A percentile compares a stretch with the other conserved stretches of the same genome.
Conservation (phyloP, 2,113 vertebrate species). For the Pipa parva region DNA sequence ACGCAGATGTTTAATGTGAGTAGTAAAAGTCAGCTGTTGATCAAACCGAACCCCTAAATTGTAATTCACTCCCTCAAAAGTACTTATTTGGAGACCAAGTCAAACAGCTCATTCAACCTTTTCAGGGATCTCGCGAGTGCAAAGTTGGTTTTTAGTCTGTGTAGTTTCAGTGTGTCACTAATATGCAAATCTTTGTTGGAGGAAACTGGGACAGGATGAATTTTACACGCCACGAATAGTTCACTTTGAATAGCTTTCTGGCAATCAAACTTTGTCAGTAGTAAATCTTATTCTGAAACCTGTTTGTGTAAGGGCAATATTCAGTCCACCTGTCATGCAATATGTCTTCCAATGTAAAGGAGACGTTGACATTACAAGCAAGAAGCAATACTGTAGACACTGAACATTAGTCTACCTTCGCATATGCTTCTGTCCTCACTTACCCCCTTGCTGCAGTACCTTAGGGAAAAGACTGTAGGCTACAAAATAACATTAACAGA, state of each 20-base stretch:
- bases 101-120: too few species aligned
- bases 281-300: conserved; percentile 4
- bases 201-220: neutral
- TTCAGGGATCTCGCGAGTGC: too few species aligned
- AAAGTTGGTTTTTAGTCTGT: too few species aligned
- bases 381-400: neutral
- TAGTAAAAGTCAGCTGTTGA: too few species aligned
- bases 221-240: conserved; percentile 8
- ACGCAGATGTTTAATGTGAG: too few species aligned
- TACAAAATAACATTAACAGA: neutral
- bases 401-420: neutral
- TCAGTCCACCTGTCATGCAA: conserved; percentile 6
- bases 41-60: too few species aligned
- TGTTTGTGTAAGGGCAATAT: neutral
- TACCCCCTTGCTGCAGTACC: neutral
- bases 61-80: too few species aligned
- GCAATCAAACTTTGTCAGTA: conserved; percentile 3
- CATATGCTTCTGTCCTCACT: neutral
- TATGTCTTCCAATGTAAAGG: neutral
- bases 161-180: neutral
- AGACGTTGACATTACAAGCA: neutral
- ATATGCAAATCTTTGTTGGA: neutral
- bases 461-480: neutral
- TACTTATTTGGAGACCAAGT: too few species aligned
- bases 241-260: conserved; percentile 4